Conservation (phyloP, 2,113 vertebrate species). For the Arizona elegans region DNA sequence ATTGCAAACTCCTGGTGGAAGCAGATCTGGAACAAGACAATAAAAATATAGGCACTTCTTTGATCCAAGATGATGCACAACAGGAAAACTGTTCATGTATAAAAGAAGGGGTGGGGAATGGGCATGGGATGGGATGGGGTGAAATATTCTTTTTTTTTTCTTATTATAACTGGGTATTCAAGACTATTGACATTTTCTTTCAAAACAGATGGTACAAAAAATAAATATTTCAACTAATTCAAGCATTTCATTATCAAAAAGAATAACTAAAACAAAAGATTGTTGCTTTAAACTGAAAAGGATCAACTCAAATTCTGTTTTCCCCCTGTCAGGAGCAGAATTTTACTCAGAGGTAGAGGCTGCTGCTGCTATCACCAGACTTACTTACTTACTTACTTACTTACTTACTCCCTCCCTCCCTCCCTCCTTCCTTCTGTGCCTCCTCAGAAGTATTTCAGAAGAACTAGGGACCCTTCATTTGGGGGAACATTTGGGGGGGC, state of each 20-base stretch:
- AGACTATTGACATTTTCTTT: neutral
- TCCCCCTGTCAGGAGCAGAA: neutral
- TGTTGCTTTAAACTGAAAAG: neutral
- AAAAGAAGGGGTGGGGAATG: neutral
- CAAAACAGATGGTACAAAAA: neutral
- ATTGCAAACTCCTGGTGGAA: conserved; percentile 78
- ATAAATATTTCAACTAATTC: neutral
- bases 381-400: too few relatives aligned
- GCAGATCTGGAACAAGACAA: conserved; percentile 67
- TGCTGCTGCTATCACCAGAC: neutral
- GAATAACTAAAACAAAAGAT: neutral
- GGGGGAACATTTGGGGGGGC: too few relatives aligned
- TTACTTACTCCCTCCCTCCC: neutral
- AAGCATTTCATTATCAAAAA: neutral
- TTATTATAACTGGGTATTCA: neutral
- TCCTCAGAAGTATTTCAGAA: neutral
- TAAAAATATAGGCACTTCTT: neutral
- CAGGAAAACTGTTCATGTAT: neutral
- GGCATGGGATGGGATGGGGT: neutral
- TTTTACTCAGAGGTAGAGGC: too few relatives aligned
- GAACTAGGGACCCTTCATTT: neutral
- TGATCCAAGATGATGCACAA: neutral
- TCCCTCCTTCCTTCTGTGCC: neutral
- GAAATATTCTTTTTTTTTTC: neutral
- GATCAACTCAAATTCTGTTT: neutral